Evolutionary conservation across 1,140 invertebrate genomes (phyloP).

Genomic region (Drosophila murphyi): DNA sequence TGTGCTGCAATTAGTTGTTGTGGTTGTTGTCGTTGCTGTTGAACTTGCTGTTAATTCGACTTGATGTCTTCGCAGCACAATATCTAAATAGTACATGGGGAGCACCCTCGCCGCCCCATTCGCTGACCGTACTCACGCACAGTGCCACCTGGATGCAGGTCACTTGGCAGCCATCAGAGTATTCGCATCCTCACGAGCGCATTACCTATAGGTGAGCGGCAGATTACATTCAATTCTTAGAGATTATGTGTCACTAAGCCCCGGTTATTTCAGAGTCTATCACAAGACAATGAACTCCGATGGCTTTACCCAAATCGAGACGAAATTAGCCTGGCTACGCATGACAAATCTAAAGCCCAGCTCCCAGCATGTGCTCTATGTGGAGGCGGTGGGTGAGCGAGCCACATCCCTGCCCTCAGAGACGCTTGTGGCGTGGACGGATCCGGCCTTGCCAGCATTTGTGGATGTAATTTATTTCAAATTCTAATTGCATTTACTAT

Average conservation of each 20-base stretch:
- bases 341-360: constrained; percentile 90
- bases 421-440: constrained; percentile 93
- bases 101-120: constrained; percentile 91
- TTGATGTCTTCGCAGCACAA: constrained; percentile 37
- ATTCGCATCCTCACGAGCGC: constrained; percentile 90
- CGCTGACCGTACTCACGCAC: constrained; percentile 89
- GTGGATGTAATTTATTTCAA: constrained; percentile 88
- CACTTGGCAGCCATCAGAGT: constrained; percentile 92
- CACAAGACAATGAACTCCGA: constrained; percentile 87
- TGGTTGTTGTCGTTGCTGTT: not conserved
- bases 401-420: constrained; percentile 90
- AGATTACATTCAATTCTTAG: not conserved
- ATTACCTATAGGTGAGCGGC: constrained; percentile 88
- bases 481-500: no score
- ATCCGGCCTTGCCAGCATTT: constrained; percentile 93
- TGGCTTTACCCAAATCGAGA: constrained; percentile 87
- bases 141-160: constrained; percentile 92
- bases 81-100: constrained; percentile 85
- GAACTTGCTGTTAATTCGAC: not conserved
- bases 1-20: not conserved
- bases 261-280: constrained; percentile 86
- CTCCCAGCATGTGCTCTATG: constrained; percentile 91
- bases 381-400: constrained; percentile 88
- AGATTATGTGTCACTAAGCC: not conserved
- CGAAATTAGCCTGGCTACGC: constrained; percentile 88